Base-by-base conservation (phyloP, 2,888 invertebrate species). In the Amphipyra tragopoginis region DNA sequence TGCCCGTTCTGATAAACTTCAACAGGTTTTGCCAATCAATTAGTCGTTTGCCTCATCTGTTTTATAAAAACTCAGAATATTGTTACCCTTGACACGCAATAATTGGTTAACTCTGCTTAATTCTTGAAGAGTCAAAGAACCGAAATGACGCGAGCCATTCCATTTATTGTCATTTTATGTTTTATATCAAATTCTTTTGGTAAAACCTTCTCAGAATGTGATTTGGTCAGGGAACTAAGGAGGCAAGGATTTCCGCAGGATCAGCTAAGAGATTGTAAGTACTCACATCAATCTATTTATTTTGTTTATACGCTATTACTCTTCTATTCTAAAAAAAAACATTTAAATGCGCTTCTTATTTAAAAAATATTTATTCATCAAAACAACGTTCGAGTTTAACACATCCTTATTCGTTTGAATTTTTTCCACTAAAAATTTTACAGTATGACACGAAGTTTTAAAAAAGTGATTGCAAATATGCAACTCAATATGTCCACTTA, bases 261-360 rank as follows among this genome's bases (percentile, higher is more conserved):
- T 14, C 80, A 88, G 40, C 62, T 91, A 13, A 79, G 71, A 60
- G 80, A 89, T 57, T 91, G 91, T 90, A 79, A 89, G 89, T 86
- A 45, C 8, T 13, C 10, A 50, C 7, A 29, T 40, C 6, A n/a
- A n/a, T n/a, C 7, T 40, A 29, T 33, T 40, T 13, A 36, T 29
- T 29, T 29, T 29, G 5, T 29, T 29, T 21, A 29, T 7, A 29
- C 29, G 4, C 29, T 29, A 1, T 21, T 2, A 21, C 21, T 21
- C 21, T 21, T 21, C 3, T 21, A 21, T n/a, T n/a, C n/a, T n/a
- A n/a, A n/a, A n/a, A n/a, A n/a, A n/a, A n/a, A 21, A 21, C 21
- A 21, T 21, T 21, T 21, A 21, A 2, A 3, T 21, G 29, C 7
- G 29, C 29, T 29, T 29, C 2, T 5, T 29, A 7, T 29, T 7